Evolutionary conservation across 2,888 invertebrate genomes (phyloP).

Genomic region (Nudaria mundana): DNA sequence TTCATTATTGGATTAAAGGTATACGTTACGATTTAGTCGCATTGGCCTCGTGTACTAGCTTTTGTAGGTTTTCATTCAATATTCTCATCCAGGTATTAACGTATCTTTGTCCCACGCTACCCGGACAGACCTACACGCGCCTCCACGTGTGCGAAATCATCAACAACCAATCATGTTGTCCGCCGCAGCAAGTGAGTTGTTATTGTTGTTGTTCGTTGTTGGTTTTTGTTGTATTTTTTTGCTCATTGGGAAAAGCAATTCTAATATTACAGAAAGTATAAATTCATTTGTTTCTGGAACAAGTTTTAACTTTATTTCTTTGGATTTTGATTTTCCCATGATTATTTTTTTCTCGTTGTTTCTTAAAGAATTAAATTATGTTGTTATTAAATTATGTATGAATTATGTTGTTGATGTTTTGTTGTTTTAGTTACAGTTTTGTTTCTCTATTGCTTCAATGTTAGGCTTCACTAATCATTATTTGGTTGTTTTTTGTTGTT

Average conservation of each 20-base stretch:
- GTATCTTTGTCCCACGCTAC: constrained; percentile 67
- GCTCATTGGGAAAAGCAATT: constrained; percentile 15
- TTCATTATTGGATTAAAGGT: no score
- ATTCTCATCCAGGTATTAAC: constrained; percentile 58
- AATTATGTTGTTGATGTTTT: no score
- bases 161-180: constrained; percentile 93
- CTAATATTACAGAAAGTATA: background rate
- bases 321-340: constrained; percentile 12
- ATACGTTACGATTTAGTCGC: constrained; percentile 10
- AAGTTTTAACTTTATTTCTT: background rate
- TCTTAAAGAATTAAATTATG: background rate
- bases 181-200: constrained; percentile 81
- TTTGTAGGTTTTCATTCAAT: constrained; percentile 16
- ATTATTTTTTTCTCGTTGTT: background rate
- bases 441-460: constrained; percentile 7
- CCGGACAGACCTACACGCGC: constrained; percentile 92
- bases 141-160: constrained; percentile 93
- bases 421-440: constrained; percentile 5
- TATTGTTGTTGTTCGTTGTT: constrained; percentile 13
- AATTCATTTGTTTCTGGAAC: background rate
- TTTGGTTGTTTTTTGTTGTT: constrained; percentile 17
- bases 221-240: constrained; percentile 47
- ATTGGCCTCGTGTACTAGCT: background rate
- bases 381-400: no score
- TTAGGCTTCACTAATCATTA: constrained; percentile 18